Conservation (phyloP, 2,113 vertebrate genomes). For the Podilymbus podiceps region DNA sequence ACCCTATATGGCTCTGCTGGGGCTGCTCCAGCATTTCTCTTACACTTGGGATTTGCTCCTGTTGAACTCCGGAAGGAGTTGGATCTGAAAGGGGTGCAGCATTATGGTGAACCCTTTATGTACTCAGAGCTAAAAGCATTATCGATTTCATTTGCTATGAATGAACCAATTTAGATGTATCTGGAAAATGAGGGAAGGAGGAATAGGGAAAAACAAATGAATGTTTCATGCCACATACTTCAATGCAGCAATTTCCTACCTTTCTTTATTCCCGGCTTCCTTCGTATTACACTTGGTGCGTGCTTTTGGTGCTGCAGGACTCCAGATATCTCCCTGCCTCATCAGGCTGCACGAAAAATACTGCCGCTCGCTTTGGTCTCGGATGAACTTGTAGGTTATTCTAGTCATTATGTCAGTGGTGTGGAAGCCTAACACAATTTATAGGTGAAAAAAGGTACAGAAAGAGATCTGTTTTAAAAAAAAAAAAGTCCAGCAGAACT, state of each 20-base stretch:
- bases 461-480: neutral
- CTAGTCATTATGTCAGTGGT: neutral
- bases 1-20: neutral
- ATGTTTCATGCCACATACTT: conserved; percentile 18
- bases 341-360: accelerated
- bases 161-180: conserved; percentile 10
- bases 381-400: neutral
- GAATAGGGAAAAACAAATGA: neutral
- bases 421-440: neutral
- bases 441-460: accelerated
- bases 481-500: neutral
- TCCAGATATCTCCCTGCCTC: neutral
- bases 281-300: accelerated
- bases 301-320: neutral
- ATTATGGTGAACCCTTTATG: neutral
- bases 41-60: neutral
- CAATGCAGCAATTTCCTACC: neutral
- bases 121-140: conserved; percentile 7
- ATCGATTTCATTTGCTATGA: conserved; percentile 43
- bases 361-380: neutral
- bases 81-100: neutral
- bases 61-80: neutral
- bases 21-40: neutral
- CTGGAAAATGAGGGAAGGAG: conserved; percentile 10
- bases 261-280: neutral